These are phyloP conservation scores for Galaxea fascicularis DNA, from an alignment of 92 coral and sea anemone genomes.

Conservation along the genomic window DNA sequence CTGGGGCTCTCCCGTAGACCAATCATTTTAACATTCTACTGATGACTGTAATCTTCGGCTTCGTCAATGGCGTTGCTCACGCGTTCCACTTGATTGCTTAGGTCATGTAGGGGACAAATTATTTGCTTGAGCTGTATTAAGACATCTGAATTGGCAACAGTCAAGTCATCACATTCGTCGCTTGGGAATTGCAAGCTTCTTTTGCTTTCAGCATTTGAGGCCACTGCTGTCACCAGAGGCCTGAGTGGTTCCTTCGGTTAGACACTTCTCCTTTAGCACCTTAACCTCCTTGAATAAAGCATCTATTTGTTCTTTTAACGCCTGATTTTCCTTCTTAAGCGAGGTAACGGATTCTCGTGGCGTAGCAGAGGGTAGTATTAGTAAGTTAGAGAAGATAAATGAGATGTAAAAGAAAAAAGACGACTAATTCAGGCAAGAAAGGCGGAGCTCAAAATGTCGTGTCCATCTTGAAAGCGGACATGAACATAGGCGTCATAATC, in stretches of 20 bases:
- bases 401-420: too few relatives aligned
- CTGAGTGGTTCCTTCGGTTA: constrained; percentile 11
- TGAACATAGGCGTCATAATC: too few relatives aligned
- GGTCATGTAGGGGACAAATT: background rate
- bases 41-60: constrained; percentile 16
- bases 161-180: background rate
- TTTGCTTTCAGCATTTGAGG: constrained; percentile 8
- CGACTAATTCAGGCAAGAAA: background rate
- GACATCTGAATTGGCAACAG: background rate
- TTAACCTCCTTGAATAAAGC: background rate
- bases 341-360: background rate
- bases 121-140: background rate
- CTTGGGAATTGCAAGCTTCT: background rate
- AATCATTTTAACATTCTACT: constrained; percentile 13
- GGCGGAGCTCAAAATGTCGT: too few relatives aligned
- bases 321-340: background rate
- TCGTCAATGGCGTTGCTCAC: background rate
- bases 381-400: background rate
- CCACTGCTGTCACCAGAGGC: constrained; percentile 4
- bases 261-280: constrained; percentile 4
- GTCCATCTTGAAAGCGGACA: too few relatives aligned
- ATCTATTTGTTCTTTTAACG: background rate
- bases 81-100: too few relatives aligned
- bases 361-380: background rate
- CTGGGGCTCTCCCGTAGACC: background rate